Conservation (phyloP, 2,113 vertebrate genomes). For the Edolisoma coerulescens region DNA sequence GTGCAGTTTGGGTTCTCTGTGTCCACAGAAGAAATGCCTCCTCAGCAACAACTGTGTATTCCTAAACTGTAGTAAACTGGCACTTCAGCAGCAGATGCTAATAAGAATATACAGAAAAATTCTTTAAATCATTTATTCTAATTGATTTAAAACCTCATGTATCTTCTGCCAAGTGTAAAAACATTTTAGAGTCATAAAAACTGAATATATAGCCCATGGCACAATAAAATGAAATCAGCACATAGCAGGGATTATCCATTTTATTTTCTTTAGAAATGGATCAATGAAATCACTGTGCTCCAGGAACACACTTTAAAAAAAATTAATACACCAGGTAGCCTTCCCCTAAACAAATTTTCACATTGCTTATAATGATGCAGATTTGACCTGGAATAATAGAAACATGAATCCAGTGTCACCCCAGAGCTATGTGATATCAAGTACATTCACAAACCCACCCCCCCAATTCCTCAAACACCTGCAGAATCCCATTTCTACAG, state of each 20-base stretch:
- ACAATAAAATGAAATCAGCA: background rate
- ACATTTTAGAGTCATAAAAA: background rate
- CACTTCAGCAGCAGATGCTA: background rate
- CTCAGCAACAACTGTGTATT: background rate
- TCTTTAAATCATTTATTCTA: background rate
- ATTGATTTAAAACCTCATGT: background rate
- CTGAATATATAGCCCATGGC: background rate
- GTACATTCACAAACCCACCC: background rate
- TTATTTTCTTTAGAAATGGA: slow-evolving; percentile 47
- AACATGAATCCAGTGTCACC: background rate
- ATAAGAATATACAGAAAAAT: background rate
- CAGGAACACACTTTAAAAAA: background rate
- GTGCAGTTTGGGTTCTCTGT: background rate
- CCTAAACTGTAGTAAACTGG: background rate
- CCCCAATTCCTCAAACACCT: background rate
- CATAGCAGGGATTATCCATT: background rate
- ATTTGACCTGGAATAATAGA: background rate
- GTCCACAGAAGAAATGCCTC: background rate
- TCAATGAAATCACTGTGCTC: slow-evolving; percentile 11
- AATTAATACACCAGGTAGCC: background rate
- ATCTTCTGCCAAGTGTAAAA: background rate
- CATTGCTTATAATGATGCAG: background rate
- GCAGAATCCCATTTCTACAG: background rate
- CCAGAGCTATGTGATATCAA: background rate
- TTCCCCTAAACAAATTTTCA: background rate